A percentile compares a stretch with the other conserved stretches of the same genome.
phyloP scores from a whole-genome alignment of 2,797 vertebrate genomes.

The Chaetophractus vellerosus region DNA sequence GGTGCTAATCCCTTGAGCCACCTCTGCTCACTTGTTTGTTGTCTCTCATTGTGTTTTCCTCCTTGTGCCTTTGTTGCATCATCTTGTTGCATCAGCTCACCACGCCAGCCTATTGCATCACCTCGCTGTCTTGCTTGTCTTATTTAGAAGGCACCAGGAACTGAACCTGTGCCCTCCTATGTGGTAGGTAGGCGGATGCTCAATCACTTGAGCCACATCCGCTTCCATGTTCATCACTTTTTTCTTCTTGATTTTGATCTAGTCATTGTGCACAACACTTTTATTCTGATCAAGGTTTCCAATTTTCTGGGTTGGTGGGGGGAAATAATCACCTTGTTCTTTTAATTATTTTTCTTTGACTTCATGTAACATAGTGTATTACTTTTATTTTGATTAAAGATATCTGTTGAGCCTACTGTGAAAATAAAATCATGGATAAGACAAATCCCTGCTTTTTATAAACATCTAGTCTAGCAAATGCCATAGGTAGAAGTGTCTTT shows the following conservation, averaged over 20 bases:
- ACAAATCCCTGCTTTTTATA: neutral
- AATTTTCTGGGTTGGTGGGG: neutral
- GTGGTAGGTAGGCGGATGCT: too few relatives aligned
- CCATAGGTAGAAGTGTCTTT: neutral
- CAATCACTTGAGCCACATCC: too few relatives aligned
- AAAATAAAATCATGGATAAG: neutral
- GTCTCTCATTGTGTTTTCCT: too few relatives aligned
- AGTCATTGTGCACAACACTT: neutral
- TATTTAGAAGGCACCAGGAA: too few relatives aligned
- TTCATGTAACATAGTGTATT: neutral
- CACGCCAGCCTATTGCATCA: too few relatives aligned
- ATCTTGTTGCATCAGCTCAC: too few relatives aligned
- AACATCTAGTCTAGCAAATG: neutral
- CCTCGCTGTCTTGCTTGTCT: too few relatives aligned
- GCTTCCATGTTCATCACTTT: too few relatives aligned
- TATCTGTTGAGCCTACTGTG: neutral
- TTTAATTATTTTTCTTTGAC: neutral
- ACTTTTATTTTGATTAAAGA: neutral
- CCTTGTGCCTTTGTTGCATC: too few relatives aligned
- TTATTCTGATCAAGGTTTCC: neutral
- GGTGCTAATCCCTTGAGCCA: too few relatives aligned
- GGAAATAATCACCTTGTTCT: neutral
- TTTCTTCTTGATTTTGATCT: neutral
- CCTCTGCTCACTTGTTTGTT: too few relatives aligned
- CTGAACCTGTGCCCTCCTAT: too few relatives aligned